Evolutionary conservation across 1,140 invertebrate genomes (phyloP), one percentile per base, ranked within the genome.

Genomic region (Apis cerana): DNA sequence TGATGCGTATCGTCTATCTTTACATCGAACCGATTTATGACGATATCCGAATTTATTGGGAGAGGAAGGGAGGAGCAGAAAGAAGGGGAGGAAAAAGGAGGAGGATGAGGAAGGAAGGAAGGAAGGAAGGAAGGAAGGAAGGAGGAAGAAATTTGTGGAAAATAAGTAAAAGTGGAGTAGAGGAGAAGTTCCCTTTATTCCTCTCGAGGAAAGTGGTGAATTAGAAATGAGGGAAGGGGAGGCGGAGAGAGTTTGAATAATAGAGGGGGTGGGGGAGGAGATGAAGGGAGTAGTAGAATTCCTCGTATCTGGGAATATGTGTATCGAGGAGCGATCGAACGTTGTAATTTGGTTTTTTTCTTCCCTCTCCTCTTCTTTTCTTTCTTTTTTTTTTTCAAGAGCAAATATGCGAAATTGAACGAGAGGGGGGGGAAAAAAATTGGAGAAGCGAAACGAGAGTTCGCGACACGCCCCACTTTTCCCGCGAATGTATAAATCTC

Each of bases 1-100:
- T 90, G 89, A 91, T 89, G 88, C 85, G 76, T 84, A 87, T 91
- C 90, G 88, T 91, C 89, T 89, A 91, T 91, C 88, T 85, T 88
- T 75, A 80, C 84, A 76, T 75, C 72, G 80, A 85, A 88, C 88
- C 84, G 87, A 91, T 88, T 92, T 91, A 85, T 83, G 76, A 27
- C 27, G 33, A 65, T 72, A 77, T 74, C 23, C 48, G 67, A 82
- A 82, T 82, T 78, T 33, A 78, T 67, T 48, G 11, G 58, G 23
- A 17, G 21, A 56, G 5, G 21, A 15, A 12, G 13, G 58, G 21
- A 21, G 48, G 33, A n/a, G n/a, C n/a, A n/a, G n/a, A n/a, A n/a
- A n/a, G n/a, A n/a, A n/a, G n/a, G n/a, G n/a, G n/a, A n/a, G n/a
- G n/a, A n/a, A n/a, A n/a, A n/a, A n/a, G n/a, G n/a, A n/a, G n/a